Percentiles rank a stretch among this genome's conserved stretches.
These are phyloP conservation scores for Caligus rogercresseyi DNA, from an alignment of 1,140 invertebrate genomes.

Conservation along the genomic window DNA sequence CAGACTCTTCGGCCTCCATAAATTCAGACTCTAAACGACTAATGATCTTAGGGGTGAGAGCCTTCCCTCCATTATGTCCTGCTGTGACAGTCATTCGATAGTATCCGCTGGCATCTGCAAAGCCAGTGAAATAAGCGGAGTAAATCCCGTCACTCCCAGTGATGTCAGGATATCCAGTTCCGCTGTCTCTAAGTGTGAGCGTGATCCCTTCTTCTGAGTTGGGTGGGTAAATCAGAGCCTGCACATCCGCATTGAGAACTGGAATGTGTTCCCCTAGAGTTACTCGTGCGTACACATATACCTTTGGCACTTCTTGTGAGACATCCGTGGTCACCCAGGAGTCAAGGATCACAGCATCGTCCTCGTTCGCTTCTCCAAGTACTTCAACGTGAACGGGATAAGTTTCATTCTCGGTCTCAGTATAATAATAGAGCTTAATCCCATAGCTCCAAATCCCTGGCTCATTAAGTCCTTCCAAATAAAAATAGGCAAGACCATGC, in stretches of 20 bases:
- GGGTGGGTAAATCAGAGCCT: constrained; percentile 18
- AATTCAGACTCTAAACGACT: constrained; percentile 19
- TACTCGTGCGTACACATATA: constrained; percentile 28
- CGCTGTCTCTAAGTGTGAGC: constrained; percentile 38
- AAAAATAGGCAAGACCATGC: constrained; percentile 9
- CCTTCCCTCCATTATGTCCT: constrained; percentile 23
- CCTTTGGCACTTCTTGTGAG: constrained; percentile 2
- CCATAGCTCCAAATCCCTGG: constrained; percentile 7
- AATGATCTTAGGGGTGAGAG: constrained; percentile 21
- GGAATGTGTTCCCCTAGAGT: constrained; percentile 33
- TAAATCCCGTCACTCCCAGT: constrained; percentile 45
- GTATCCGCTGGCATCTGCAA: constrained; percentile 24
- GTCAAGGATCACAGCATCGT: not conserved
- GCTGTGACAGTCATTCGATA: constrained; percentile 23
- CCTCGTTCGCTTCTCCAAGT: not conserved
- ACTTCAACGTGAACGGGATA: constrained; percentile 7
- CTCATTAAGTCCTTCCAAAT: constrained; percentile 13
- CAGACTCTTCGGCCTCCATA: constrained; percentile 10
- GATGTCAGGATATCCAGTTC: constrained; percentile 43
- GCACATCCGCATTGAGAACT: constrained; percentile 34
- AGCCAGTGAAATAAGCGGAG: constrained; percentile 39
- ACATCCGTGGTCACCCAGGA: constrained; percentile 1
- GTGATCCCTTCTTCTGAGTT: constrained; percentile 27
- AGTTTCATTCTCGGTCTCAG: not conserved
- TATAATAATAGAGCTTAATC: constrained; percentile 1